phyloP scores from a whole-genome alignment of 2,797 vertebrate genomes.

The Nyctibius grandis region DNA sequence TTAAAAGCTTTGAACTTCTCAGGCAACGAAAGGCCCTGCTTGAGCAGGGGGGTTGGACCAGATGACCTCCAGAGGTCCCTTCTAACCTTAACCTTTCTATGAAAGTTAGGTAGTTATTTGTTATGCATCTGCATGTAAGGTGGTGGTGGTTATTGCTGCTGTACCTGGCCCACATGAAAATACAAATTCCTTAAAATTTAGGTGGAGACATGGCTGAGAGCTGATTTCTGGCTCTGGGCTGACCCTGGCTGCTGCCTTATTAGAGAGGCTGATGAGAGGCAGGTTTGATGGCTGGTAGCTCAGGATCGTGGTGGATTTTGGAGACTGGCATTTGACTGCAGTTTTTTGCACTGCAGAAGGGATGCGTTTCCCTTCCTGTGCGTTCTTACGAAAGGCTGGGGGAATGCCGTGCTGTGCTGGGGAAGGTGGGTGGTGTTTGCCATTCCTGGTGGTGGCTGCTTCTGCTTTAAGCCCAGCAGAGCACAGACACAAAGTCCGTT shows the following conservation, averaged over 20 bases:
- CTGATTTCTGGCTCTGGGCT: neutral
- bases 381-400: accelerated
- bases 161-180: accelerated
- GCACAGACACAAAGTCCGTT: neutral
- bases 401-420: accelerated
- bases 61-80: no score
- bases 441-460: accelerated
- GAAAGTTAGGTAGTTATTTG: accelerated
- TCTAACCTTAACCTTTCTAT: no score
- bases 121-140: accelerated
- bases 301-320: accelerated
- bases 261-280: accelerated
- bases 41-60: no score
- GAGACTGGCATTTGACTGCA: accelerated
- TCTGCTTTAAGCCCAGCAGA: neutral
- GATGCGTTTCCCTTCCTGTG: neutral
- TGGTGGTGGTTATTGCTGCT: neutral
- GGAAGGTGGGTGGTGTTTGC: neutral
- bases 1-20: neutral
- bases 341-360: neutral
- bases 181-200: neutral
- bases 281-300: neutral
- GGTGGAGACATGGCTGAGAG: no score
- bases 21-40: no score
- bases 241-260: no score